These are phyloP conservation scores for Ailuropoda melanoleuca DNA, from an alignment of 2,113 vertebrate species.

Conservation along the genomic window DNA sequence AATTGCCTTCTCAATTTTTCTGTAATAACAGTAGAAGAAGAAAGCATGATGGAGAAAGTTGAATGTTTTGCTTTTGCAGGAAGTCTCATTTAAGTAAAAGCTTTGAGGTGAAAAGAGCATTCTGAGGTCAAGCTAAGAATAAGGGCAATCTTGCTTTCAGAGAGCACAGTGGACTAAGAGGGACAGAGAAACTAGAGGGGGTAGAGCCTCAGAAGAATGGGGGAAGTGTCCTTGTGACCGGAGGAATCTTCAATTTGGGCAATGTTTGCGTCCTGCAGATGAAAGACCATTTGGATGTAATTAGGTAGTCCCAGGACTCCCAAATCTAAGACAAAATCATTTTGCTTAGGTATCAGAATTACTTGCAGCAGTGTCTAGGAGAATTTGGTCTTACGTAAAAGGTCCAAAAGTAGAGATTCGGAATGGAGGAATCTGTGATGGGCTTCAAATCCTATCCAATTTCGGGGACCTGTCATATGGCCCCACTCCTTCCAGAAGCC, in stretches of 20 bases:
- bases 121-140: neutral
- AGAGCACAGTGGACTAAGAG: neutral
- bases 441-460: neutral
- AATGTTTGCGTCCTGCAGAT: neutral
- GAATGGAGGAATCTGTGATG: neutral
- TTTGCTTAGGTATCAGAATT: neutral
- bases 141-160: neutral
- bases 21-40: neutral
- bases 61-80: neutral
- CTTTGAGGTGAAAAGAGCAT: neutral
- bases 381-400: neutral
- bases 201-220: fast-evolving
- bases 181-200: neutral
- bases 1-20: neutral
- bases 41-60: neutral
- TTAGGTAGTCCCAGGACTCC: neutral
- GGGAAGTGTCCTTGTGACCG: neutral
- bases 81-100: neutral
- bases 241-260: neutral
- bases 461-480: too few relatives aligned
- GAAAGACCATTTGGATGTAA: neutral
- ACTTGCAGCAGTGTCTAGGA: neutral
- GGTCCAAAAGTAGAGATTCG: neutral
- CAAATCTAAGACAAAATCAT: neutral
- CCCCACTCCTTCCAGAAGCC: neutral